A percentile compares a stretch with the other conserved stretches of the same genome.
Conservation (phyloP, 2,888 invertebrate genomes). For the Drosophila cyrtoloma region DNA sequence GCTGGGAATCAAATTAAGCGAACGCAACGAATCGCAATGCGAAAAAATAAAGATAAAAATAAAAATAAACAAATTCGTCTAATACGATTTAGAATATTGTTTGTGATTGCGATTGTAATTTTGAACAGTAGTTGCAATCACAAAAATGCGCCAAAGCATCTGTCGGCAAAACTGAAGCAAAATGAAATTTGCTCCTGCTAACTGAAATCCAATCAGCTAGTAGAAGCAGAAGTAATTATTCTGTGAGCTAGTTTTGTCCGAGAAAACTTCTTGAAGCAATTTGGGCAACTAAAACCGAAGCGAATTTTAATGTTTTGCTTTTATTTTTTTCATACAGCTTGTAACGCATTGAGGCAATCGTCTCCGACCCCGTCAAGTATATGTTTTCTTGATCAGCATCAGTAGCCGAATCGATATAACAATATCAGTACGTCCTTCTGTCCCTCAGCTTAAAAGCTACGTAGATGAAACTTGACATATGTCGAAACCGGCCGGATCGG, state of each 20-base stretch:
- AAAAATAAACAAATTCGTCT: constrained; percentile 42
- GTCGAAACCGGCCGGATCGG: neutral
- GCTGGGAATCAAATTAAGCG: constrained; percentile 53
- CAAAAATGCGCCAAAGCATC: neutral
- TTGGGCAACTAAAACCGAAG: neutral
- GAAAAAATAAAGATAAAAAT: constrained; percentile 24
- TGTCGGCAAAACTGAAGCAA: neutral
- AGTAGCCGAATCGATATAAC: too few relatives aligned
- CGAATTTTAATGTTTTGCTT: neutral
- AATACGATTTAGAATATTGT: constrained; percentile 57
- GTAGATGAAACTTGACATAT: neutral
- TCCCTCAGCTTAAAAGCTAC: neutral
- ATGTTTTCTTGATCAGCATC: neutral
- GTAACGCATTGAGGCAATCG: neutral
- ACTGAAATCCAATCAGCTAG: neutral
- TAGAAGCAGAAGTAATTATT: neutral
- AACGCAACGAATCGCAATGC: constrained; percentile 48
- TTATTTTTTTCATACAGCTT: neutral
- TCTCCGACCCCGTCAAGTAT: neutral
- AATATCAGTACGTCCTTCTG: too few relatives aligned
- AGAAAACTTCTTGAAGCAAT: neutral
- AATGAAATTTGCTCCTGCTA: neutral
- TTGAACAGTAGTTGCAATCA: neutral
- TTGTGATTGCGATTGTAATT: constrained; percentile 34
- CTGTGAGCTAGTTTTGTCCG: neutral